A percentile compares a stretch with the other conserved stretches of the same genome.
These are phyloP conservation scores for Zaprionus obscuricornis DNA, from an alignment of 2,888 invertebrate genomes.

Conservation along the genomic window DNA sequence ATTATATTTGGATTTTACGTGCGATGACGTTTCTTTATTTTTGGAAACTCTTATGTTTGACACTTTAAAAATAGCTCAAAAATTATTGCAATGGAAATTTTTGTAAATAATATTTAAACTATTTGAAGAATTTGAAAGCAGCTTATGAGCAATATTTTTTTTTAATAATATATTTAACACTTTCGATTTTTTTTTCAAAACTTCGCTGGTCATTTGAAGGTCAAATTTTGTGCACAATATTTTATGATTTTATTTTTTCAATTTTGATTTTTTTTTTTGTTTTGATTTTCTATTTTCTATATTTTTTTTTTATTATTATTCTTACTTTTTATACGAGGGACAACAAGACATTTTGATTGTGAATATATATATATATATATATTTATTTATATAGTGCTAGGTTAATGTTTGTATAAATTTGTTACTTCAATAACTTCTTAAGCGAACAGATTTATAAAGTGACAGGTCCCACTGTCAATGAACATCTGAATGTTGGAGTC, in stretches of 20 bases:
- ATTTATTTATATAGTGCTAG: neutral
- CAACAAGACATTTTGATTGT: too few relatives aligned
- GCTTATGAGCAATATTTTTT: neutral
- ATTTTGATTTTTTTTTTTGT: neutral
- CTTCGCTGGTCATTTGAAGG: constrained; percentile 28
- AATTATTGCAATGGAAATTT: too few relatives aligned
- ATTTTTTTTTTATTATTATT: constrained; percentile 25
- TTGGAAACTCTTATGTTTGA: too few relatives aligned
- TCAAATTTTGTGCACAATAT: too few relatives aligned
- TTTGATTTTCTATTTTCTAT: neutral
- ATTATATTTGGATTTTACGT: too few relatives aligned
- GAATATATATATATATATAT: constrained; percentile 18
- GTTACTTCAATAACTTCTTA: neutral
- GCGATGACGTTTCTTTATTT: too few relatives aligned
- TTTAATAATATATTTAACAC: neutral
- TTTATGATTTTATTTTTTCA: too few relatives aligned
- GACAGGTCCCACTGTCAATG: constrained; percentile 64
- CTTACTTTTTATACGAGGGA: too few relatives aligned
- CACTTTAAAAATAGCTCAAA: too few relatives aligned
- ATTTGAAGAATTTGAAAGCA: neutral
- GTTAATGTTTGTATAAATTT: constrained; percentile 1
- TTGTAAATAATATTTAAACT: neutral
- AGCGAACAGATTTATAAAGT: constrained; percentile 20
- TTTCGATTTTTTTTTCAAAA: neutral
- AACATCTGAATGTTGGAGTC: constrained; percentile 60